Base-by-base conservation (phyloP, 1,140 invertebrate genomes). In the Cydia fagiglandana region DNA sequence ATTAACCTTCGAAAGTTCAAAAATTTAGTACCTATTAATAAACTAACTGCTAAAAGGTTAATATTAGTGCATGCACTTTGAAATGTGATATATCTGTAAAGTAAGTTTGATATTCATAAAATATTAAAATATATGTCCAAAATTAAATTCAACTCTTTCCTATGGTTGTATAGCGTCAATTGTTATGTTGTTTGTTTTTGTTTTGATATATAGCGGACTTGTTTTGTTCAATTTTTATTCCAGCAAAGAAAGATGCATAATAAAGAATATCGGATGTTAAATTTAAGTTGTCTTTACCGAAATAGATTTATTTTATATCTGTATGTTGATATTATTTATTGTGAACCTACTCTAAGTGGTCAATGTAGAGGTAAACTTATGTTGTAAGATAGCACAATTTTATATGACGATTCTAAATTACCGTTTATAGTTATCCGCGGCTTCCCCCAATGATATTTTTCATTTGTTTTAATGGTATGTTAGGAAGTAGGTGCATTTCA, bases 311-410 rank as follows among this genome's bases (percentile, higher is more conserved):
- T 70, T 70, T 70, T 70, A 38, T 70, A 70, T 70, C 38, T 20
- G 34, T 70, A 70, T 41, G 66, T 70, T 70, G 66, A 38, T 70
- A 70, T 70, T 41, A 45, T 70, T 70, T 70, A 70, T 41, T 70
- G 41, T 68, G 28, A 68, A n/a, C 34, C 12, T 70, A 70, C 30
- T 70, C 66, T 68, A 34, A 68, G 30, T 68, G 64, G 64, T 68
- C 28, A 68, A 68, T 38, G n/a, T 68, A 64, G 24, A 30, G 15
- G 5, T 68, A 70, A 70, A 17, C 20, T 45, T 70, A 70, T 45
- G 34, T 70, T 17, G 45, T 45, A 70, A 70, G 66, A 70, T 70
- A 70, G 30, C 66, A 70, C 66, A 70, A 17, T 70, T 70, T 68
- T 70, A n/a, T 70, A 70, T 9, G 64, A 70, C 30, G 34, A 70